These are phyloP conservation scores for Cephus cinctus DNA, from an alignment of 1,140 invertebrate genomes.

Conservation along the genomic window DNA sequence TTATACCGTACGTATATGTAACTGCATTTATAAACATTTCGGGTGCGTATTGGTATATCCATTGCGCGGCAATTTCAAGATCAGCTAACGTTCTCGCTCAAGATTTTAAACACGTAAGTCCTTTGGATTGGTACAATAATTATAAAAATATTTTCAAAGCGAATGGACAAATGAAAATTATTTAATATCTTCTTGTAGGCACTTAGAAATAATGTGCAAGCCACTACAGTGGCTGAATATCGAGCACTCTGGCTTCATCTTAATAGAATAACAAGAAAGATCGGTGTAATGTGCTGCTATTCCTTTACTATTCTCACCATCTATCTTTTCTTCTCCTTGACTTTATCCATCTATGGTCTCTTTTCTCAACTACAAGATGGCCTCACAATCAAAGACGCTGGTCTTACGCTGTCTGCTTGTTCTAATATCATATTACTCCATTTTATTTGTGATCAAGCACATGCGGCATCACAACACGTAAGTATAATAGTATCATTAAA, in stretches of 20 bases:
- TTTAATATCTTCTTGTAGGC: slow-evolving; percentile 45
- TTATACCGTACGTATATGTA: slow-evolving; percentile 64
- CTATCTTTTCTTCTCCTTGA: slow-evolving; percentile 68
- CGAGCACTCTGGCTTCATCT: slow-evolving; percentile 64
- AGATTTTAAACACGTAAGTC: slow-evolving; percentile 59
- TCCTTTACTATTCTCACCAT: slow-evolving; percentile 64
- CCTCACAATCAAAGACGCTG: slow-evolving; percentile 67
- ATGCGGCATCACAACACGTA: slow-evolving; percentile 64
- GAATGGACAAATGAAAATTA: too few species aligned
- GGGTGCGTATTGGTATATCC: slow-evolving; percentile 64
- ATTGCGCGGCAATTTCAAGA: slow-evolving; percentile 61
- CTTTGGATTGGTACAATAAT: neutral
- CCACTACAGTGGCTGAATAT: slow-evolving; percentile 64
- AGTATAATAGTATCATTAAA: slow-evolving; percentile 23
- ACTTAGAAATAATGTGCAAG: slow-evolving; percentile 63
- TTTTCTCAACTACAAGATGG: slow-evolving; percentile 68
- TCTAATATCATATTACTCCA: slow-evolving; percentile 63
- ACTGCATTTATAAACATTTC: slow-evolving; percentile 64
- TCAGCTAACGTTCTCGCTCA: slow-evolving; percentile 63
- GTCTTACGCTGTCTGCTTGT: slow-evolving; percentile 62
- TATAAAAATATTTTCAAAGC: too few species aligned
- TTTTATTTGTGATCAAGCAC: slow-evolving; percentile 68
- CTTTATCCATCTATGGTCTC: slow-evolving; percentile 66
- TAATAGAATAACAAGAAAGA: slow-evolving; percentile 63
- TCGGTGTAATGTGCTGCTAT: slow-evolving; percentile 63